phyloP scores from a whole-genome alignment of 2,797 vertebrate species.

The Catamblyrhynchus diadema region DNA sequence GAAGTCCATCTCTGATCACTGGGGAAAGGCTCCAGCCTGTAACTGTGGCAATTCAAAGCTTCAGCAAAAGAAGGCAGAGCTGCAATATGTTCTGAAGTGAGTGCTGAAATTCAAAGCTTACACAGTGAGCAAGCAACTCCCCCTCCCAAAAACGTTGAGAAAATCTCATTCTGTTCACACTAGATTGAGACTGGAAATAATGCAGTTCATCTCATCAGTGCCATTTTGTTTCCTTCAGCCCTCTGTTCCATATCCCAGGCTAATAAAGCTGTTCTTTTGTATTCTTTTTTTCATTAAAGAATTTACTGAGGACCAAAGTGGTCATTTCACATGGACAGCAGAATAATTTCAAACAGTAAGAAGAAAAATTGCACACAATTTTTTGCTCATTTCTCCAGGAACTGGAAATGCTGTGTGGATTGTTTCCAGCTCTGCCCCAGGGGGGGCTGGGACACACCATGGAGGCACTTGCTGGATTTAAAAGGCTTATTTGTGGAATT shows the following conservation, averaged over 20 bases:
- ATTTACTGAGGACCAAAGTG: not conserved
- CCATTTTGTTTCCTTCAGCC: constrained; percentile 7
- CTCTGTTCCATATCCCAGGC: not conserved
- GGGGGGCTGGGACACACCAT: not conserved
- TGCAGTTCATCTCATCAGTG: not conserved
- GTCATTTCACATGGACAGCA: constrained; percentile 29
- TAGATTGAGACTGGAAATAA: constrained; percentile 27
- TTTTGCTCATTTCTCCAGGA: not conserved
- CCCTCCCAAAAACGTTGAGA: accelerated
- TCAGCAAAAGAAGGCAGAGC: not conserved
- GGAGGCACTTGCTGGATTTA: constrained; percentile 9
- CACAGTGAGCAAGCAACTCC: not conserved
- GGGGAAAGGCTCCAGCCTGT: not conserved
- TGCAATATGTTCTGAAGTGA: not conserved
- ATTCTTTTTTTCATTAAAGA: not conserved
- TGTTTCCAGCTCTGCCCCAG: not conserved
- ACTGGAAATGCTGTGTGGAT: not conserved
- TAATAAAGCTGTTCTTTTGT: constrained; percentile 12
- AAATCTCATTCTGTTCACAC: not conserved
- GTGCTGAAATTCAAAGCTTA: not conserved
- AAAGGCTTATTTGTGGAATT: constrained; percentile 62
- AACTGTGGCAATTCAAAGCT: not conserved
- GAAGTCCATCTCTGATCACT: not conserved
- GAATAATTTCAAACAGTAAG: constrained; percentile 51
- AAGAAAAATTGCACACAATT: constrained; percentile 15